Percentiles rank a stretch among this genome's conserved stretches.
Evolutionary conservation across 2,797 vertebrate species (phyloP).

Genomic region (Cirrhinus molitorella): DNA sequence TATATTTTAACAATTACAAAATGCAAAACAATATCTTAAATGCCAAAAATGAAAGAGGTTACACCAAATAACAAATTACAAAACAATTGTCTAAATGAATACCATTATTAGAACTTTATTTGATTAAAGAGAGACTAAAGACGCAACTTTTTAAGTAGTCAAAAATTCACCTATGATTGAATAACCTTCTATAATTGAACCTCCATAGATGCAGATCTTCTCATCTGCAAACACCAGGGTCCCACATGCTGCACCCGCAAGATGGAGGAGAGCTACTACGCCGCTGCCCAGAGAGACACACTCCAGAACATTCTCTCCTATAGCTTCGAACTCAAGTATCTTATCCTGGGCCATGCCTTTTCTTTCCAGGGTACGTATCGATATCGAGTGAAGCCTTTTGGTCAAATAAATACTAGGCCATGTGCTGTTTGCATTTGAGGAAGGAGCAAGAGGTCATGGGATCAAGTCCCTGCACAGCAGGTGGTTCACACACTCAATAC

Average conservation of each 20-base stretch:
- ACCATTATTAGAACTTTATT: background rate
- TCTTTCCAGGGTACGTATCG: slow-evolving; percentile 83
- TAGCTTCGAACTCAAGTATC: slow-evolving; percentile 91
- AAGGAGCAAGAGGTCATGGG: background rate
- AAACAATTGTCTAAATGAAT: background rate
- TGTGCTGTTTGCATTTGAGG: slow-evolving; percentile 7
- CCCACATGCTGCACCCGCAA: slow-evolving; percentile 89
- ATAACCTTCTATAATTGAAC: background rate
- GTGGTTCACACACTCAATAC: background rate
- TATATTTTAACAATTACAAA: background rate
- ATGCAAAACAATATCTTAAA: background rate
- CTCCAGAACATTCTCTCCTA: slow-evolving; percentile 87
- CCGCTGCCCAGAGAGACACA: slow-evolving; percentile 86
- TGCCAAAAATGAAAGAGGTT: background rate
- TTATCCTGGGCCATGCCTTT: slow-evolving; percentile 84
- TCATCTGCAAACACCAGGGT: slow-evolving; percentile 84
- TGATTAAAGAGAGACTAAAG: background rate
- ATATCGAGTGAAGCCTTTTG: background rate
- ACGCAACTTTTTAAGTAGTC: background rate
- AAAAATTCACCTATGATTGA: background rate
- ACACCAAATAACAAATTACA: background rate
- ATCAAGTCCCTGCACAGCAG: slow-evolving; percentile 7
- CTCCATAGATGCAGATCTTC: slow-evolving; percentile 80
- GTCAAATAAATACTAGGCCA: background rate
- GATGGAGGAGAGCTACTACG: slow-evolving; percentile 92